Percentiles rank a stretch among this genome's conserved stretches.
phyloP scores from a whole-genome alignment of 37 sponge, comb jelly and placozoan genomes.

The Haliclona indistincta region DNA sequence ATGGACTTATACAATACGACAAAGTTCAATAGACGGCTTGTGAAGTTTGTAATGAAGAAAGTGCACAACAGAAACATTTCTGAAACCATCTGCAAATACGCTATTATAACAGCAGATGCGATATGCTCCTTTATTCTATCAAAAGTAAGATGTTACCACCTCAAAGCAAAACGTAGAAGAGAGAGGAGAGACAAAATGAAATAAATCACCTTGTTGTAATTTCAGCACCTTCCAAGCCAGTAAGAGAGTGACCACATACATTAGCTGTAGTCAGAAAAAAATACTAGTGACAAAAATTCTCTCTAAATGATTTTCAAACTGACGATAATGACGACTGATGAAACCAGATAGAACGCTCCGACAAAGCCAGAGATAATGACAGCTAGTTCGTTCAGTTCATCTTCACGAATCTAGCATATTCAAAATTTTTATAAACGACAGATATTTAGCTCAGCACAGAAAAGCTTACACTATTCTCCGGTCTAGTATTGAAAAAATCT shows the following conservation, averaged over 20 bases:
- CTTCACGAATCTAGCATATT: not conserved
- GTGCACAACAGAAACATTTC: no score
- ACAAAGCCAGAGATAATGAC: conserved; percentile 12
- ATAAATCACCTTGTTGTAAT: not conserved
- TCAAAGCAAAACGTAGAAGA: no score
- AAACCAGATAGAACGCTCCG: conserved; percentile 20
- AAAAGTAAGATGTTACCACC: no score
- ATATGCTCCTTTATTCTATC: not conserved
- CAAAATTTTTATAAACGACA: no score
- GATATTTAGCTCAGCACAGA: not conserved
- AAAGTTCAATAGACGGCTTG: no score
- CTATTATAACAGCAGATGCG: not conserved
- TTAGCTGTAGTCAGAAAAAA: not conserved
- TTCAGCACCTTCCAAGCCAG: conserved; percentile 11
- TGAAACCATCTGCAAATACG: not conserved
- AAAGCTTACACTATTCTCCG: conserved; percentile 53
- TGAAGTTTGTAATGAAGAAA: no score
- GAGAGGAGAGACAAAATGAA: no score
- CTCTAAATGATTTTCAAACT: not conserved
- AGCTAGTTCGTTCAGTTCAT: conserved; percentile 24
- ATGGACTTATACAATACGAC: no score
- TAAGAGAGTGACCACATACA: not conserved
- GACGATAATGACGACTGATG: conserved; percentile 22
- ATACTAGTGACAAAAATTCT: not conserved
- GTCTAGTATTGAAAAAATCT: conserved; percentile 66